Evolutionary conservation across 2,797 vertebrate genomes (phyloP).

Genomic region (Alosa sapidissima): DNA sequence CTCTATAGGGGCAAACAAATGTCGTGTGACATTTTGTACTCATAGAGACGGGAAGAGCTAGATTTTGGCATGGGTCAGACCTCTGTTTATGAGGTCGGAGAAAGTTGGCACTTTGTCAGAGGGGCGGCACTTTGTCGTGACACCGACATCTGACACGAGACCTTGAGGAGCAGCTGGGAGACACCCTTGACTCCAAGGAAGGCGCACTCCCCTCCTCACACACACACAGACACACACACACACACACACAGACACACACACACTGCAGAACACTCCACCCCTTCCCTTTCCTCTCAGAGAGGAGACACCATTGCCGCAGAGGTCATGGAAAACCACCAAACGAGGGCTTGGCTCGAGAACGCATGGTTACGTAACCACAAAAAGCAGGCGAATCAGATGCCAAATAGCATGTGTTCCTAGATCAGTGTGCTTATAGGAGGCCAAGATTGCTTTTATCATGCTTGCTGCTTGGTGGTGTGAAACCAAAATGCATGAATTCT

Average conservation of each 20-base stretch:
- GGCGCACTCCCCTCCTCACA: background rate
- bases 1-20: background rate
- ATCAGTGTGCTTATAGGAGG: background rate
- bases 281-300: background rate
- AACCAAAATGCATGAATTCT: background rate
- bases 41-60: conserved; percentile 26
- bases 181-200: conserved; percentile 26
- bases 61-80: conserved; percentile 34
- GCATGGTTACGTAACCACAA: background rate
- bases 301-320: background rate
- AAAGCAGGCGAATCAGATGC: background rate
- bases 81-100: conserved; percentile 50
- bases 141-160: conserved; percentile 49
- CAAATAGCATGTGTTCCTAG: background rate
- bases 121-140: conserved; percentile 41
- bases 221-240: background rate
- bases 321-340: conserved; percentile 25
- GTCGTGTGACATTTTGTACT: conserved; percentile 25
- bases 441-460: background rate
- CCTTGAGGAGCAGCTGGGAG: conserved; percentile 43
- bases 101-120: conserved; percentile 49
- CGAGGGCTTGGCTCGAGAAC: background rate
- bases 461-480: background rate
- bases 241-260: background rate
- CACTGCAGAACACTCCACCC: background rate